phyloP scores from a whole-genome alignment of 2,113 vertebrate genomes.

The Corynorhinus townsendii region DNA sequence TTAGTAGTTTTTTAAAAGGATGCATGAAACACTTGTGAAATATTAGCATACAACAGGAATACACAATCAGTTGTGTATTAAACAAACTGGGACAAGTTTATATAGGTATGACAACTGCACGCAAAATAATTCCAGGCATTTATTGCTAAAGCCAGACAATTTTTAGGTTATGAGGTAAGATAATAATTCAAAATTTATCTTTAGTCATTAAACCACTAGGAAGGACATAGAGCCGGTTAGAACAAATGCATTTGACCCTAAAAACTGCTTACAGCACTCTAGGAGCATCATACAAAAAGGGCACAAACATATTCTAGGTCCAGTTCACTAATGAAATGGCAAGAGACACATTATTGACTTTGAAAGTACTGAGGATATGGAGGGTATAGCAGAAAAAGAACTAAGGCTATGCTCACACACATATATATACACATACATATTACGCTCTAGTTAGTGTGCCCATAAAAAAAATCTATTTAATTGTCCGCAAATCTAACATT shows the following conservation, averaged over 20 bases:
- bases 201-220: conserved; percentile 44
- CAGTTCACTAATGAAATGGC: conserved; percentile 52
- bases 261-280: conserved; percentile 34
- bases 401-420: conserved; percentile 19
- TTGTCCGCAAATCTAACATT: conserved; percentile 63
- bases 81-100: conserved; percentile 69
- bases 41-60: conserved; percentile 80
- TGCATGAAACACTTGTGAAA: conserved; percentile 88
- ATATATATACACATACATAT: conserved; percentile 19
- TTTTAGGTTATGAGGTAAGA: conserved; percentile 64
- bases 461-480: conserved; percentile 24
- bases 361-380: background rate
- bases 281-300: conserved; percentile 20
- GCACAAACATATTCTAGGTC: conserved; percentile 7
- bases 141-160: conserved; percentile 67
- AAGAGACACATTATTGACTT: conserved; percentile 38
- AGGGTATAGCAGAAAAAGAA: conserved; percentile 30
- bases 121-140: conserved; percentile 64
- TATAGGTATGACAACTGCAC: conserved; percentile 54
- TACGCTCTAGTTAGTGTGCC: conserved; percentile 50
- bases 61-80: conserved; percentile 71
- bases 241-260: background rate
- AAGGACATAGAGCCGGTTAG: conserved; percentile 58
- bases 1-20: conserved; percentile 85
- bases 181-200: conserved; percentile 69